phyloP scores from a whole-genome alignment of 2,797 vertebrate species.

The Eulemur coronatus region DNA sequence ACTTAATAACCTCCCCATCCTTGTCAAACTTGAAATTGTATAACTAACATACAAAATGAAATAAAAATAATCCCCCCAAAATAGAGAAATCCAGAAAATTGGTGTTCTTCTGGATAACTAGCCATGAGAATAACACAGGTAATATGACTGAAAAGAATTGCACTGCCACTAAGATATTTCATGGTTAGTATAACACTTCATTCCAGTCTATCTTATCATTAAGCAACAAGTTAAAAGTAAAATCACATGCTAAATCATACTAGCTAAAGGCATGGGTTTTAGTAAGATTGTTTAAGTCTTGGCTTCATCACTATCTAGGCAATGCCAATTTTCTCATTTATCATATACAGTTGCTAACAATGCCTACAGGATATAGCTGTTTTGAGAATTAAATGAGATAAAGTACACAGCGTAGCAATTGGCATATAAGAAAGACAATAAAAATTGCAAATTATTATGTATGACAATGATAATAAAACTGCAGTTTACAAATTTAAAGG shows the following conservation, averaged over 20 bases:
- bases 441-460: not conserved
- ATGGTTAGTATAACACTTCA: not conserved
- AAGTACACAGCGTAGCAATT: not conserved
- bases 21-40: not conserved
- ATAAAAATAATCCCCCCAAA: not conserved
- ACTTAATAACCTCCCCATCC: not conserved
- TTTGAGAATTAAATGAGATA: conserved; percentile 28
- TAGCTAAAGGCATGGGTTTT: not conserved
- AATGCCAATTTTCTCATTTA: conserved; percentile 11
- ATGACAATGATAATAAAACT: not conserved
- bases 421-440: not conserved
- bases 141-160: not conserved
- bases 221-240: not conserved
- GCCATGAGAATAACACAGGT: not conserved
- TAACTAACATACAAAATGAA: not conserved
- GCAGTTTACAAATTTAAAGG: not conserved
- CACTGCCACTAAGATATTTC: not conserved
- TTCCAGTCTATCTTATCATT: not conserved
- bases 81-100: not conserved
- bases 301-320: not conserved
- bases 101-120: not conserved
- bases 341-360: not conserved
- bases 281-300: not conserved
- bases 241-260: not conserved
- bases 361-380: not conserved